Evolutionary conservation across 1,140 invertebrate species (phyloP).

Genomic region (Drosophila nebulosa): DNA sequence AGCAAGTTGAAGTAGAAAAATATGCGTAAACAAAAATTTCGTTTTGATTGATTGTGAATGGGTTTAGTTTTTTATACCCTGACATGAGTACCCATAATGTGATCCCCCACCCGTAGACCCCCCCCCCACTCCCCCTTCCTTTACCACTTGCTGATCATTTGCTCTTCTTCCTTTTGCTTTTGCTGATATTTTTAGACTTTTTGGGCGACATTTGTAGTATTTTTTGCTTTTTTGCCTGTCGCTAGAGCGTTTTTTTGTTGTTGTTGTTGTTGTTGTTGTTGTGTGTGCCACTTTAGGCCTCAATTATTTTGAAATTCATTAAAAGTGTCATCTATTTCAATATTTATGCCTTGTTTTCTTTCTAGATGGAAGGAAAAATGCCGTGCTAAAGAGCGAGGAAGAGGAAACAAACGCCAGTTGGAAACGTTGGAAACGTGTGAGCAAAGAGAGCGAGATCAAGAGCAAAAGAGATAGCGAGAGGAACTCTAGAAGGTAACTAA

Average conservation of each 20-base stretch:
- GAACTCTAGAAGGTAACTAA: slow-evolving; percentile 36
- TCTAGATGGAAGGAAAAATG: slow-evolving; percentile 35
- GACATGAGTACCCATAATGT: too few relatives aligned
- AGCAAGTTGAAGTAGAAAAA: not conserved
- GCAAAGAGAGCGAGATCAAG: not conserved
- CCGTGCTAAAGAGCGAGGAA: slow-evolving; percentile 12
- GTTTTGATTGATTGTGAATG: too few relatives aligned
- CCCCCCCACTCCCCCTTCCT: not conserved
- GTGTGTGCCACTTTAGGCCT: slow-evolving; percentile 67
- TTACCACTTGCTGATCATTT: not conserved
- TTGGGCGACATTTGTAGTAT: slow-evolving; percentile 42
- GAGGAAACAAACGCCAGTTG: not conserved
- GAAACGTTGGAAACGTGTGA: not conserved
- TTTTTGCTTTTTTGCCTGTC: slow-evolving; percentile 42
- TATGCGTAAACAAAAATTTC: not conserved
- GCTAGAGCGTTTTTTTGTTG: slow-evolving; percentile 44
- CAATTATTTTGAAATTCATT: slow-evolving; percentile 78
- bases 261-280: not conserved
- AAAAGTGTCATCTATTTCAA: slow-evolving; percentile 70
- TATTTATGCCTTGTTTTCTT: slow-evolving; percentile 38
- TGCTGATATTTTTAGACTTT: slow-evolving; percentile 56
- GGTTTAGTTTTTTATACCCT: too few relatives aligned
- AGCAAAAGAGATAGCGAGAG: slow-evolving; percentile 8
- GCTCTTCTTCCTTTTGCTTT: not conserved
- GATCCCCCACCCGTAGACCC: not conserved